A percentile compares a stretch with the other conserved stretches of the same genome.
These are phyloP conservation scores for Drosophila pegasa DNA, from an alignment of 2,888 invertebrate species.

Conservation along the genomic window DNA sequence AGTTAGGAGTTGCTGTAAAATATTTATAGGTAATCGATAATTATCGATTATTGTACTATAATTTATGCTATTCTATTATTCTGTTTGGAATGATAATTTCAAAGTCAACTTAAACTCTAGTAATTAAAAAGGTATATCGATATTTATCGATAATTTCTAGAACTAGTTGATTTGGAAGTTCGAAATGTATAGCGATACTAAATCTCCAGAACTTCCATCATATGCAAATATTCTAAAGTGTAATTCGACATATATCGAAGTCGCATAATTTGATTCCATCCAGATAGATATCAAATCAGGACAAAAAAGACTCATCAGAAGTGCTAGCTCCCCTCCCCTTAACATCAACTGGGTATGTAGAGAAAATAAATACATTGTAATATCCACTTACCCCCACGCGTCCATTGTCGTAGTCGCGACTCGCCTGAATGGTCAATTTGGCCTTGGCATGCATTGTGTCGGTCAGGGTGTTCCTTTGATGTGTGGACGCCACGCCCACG, in stretches of 20 bases:
- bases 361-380: conserved; percentile 9
- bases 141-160: neutral
- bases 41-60: neutral
- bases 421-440: conserved; percentile 91
- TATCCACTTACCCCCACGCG: conserved; percentile 86
- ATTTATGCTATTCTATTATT: neutral
- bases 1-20: neutral
- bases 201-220: neutral
- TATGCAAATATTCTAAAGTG: neutral
- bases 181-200: neutral
- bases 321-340: rapidly evolving
- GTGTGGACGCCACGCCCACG: conserved; percentile 70
- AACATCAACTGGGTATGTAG: neutral
- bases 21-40: neutral
- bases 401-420: conserved; percentile 90
- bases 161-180: neutral
- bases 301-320: too few species aligned
- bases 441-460: conserved; percentile 95
- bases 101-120: neutral
- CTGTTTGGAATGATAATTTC: neutral
- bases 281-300: too few species aligned
- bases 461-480: conserved; percentile 91
- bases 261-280: too few species aligned
- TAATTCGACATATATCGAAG: neutral
- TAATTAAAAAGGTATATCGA: neutral